Conservation (phyloP, 2,113 vertebrate genomes). For the Oreotragus oreotragus region DNA sequence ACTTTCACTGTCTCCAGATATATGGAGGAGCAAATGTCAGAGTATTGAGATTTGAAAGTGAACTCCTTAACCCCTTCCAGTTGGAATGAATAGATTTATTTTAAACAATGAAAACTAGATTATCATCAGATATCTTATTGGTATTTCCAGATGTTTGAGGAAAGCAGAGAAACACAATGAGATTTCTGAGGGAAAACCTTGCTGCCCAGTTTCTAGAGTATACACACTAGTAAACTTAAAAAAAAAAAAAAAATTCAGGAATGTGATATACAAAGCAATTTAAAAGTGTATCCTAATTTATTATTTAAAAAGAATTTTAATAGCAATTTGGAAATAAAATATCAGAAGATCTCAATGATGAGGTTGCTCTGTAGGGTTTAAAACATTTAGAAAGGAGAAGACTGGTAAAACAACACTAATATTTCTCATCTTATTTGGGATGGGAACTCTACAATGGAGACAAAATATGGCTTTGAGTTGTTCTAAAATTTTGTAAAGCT, state of each 20-base stretch:
- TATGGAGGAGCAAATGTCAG: background rate
- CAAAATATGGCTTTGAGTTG: background rate
- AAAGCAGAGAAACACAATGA: background rate
- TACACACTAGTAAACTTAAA: background rate
- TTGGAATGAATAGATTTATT: background rate
- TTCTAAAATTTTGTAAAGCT: background rate
- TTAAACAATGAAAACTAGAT: background rate
- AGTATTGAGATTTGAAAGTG: background rate
- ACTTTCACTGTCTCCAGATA: background rate
- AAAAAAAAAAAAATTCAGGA: background rate
- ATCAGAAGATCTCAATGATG: background rate
- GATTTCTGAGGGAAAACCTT: background rate
- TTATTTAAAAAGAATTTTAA: background rate
- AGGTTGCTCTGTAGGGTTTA: background rate
- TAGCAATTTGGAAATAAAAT: background rate
- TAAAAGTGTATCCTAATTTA: background rate
- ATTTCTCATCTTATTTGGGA: background rate
- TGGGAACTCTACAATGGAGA: background rate
- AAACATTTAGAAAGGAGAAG: background rate
- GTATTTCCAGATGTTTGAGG: background rate
- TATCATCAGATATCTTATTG: background rate
- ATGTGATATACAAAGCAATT: background rate
- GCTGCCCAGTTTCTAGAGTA: background rate
- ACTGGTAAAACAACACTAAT: background rate
- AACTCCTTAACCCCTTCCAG: background rate